Conservation (phyloP, 1,140 invertebrate species). For the Bactericera cockerelli region DNA sequence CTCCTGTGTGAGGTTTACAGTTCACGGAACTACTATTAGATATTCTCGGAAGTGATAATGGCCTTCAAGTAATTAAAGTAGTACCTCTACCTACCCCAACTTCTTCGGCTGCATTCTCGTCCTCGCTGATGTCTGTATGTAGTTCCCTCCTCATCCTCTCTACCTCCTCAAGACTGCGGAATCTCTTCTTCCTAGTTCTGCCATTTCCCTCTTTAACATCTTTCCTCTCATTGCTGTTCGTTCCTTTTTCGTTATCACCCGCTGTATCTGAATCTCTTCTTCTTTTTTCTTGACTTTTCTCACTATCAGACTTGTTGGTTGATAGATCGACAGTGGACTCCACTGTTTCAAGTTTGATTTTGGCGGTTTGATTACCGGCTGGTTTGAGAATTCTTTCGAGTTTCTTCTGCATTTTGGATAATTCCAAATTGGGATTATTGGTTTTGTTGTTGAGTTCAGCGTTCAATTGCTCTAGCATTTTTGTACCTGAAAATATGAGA, state of each 20-base stretch:
- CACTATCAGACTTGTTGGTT: not conserved
- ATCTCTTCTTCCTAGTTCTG: conserved; percentile 2
- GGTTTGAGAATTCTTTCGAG: not conserved
- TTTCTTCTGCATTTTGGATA: conserved; percentile 1
- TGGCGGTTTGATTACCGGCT: not conserved
- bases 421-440: not conserved
- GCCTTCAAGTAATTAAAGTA: too few species aligned
- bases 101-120: not conserved
- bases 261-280: too few species aligned
- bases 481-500: not conserved
- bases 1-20: too few species aligned
- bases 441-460: not conserved
- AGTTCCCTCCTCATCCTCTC: not conserved
- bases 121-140: not conserved
- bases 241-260: too few species aligned
- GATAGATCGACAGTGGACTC: too few species aligned
- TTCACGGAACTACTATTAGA: too few species aligned
- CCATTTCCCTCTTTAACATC: not conserved
- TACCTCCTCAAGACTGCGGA: not conserved
- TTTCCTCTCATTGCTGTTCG: not conserved
- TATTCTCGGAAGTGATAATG: too few species aligned
- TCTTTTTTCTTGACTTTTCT: not conserved
- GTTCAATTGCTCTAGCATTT: conserved; percentile 12
- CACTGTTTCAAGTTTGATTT: too few species aligned
- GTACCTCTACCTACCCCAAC: not conserved